Percentiles rank a stretch among this genome's conserved stretches.
Conservation (phyloP, 2,797 vertebrate genomes). For the Margarornis squamiger region DNA sequence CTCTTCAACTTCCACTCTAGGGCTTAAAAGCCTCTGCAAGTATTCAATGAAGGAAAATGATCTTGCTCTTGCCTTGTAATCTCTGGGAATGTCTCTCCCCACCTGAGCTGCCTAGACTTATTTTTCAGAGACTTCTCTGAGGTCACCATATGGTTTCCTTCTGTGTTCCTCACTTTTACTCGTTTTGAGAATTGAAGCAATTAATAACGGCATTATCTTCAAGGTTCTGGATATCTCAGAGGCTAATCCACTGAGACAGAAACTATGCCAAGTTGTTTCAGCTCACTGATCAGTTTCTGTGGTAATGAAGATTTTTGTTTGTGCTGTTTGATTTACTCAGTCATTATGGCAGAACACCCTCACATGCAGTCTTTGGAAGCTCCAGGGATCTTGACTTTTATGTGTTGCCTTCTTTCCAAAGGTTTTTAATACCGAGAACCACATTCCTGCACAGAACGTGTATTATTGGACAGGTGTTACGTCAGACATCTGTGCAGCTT, state of each 20-base stretch:
- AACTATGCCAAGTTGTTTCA: neutral
- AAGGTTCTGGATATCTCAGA: neutral
- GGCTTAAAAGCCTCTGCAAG: neutral
- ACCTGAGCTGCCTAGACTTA: neutral
- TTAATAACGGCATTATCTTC: neutral
- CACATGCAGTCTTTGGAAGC: neutral
- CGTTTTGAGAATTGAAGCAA: neutral
- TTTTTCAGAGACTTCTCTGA: conserved; percentile 10
- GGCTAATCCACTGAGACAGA: neutral
- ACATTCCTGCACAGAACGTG: neutral
- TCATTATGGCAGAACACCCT: neutral
- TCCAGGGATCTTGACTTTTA: neutral
- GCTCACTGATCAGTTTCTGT: neutral
- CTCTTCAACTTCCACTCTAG: neutral
- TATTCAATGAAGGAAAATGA: neutral
- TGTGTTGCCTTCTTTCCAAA: neutral
- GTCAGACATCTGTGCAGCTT: neutral
- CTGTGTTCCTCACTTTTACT: conserved; percentile 7
- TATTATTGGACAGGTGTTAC: neutral
- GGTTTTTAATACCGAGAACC: neutral
- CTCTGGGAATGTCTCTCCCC: neutral
- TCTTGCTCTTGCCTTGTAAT: neutral
- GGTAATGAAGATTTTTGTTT: conserved; percentile 12
- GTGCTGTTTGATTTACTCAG: neutral
- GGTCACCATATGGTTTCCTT: conserved; percentile 45